A percentile compares a stretch with the other conserved stretches of the same genome.
Conservation (phyloP, 2,888 invertebrate species). For the Abrostola triplasia region DNA sequence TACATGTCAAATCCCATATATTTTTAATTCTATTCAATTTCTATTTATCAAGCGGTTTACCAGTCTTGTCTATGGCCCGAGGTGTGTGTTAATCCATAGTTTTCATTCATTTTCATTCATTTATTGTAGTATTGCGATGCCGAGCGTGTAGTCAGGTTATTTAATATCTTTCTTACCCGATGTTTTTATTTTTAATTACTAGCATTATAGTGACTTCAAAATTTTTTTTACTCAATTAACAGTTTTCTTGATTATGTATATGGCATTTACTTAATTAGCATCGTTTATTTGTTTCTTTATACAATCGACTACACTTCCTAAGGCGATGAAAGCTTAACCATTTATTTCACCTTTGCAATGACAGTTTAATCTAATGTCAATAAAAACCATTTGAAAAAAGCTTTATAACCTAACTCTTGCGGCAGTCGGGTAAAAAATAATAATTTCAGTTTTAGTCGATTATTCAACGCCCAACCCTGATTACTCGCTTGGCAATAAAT, state of each 20-base stretch:
- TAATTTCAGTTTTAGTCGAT: not conserved
- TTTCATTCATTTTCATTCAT: constrained; percentile 51
- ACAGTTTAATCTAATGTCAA: not conserved
- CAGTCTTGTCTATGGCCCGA: constrained; percentile 9
- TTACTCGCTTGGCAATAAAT: constrained; percentile 39
- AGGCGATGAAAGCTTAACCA: no score
- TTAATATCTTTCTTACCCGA: not conserved
- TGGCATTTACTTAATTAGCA: constrained; percentile 50
- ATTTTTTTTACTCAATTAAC: not conserved
- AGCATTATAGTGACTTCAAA: not conserved
- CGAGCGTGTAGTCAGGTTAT: constrained; percentile 24
- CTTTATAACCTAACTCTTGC: no score
- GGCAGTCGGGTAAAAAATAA: no score
- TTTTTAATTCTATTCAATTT: no score
- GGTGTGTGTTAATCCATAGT: constrained; percentile 33
- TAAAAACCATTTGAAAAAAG: no score
- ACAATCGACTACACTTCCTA: no score
- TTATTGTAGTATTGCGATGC: constrained; percentile 19
- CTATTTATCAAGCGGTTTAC: no score
- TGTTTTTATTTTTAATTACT: not conserved
- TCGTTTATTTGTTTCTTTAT: constrained; percentile 5
- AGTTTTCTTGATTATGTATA: constrained; percentile 12
- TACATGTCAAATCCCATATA: not conserved
- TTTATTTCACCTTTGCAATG: constrained; percentile 13
- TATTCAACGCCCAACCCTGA: constrained; percentile 8